phyloP scores from a whole-genome alignment of 1,140 invertebrate genomes.

The Drosophila lacteicornis region DNA sequence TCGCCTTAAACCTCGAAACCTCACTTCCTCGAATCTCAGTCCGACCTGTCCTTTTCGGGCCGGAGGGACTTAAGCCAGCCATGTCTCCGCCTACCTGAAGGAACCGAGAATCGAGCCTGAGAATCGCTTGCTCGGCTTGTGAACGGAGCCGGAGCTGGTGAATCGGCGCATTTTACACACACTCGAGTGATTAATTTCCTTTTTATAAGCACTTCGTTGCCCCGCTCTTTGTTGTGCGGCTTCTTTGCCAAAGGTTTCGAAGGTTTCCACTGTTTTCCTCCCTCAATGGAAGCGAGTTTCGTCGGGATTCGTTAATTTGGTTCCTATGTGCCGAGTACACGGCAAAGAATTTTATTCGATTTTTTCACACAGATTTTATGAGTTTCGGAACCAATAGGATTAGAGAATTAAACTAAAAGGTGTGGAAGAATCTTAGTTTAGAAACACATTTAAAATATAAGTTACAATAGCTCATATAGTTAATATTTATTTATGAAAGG shows the following conservation, averaged over 20 bases:
- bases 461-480: not conserved
- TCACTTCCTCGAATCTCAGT: slow-evolving; percentile 32
- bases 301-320: slow-evolving; percentile 23
- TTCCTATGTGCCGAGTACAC: slow-evolving; percentile 31
- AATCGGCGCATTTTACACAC: slow-evolving; percentile 49
- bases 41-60: slow-evolving; percentile 15
- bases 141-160: slow-evolving; percentile 17
- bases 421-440: not conserved
- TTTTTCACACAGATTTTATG: not conserved
- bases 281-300: slow-evolving; percentile 42
- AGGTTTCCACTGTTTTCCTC: slow-evolving; percentile 35
- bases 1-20: slow-evolving; percentile 12
- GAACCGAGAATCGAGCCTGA: slow-evolving; percentile 6
- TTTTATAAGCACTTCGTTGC: slow-evolving; percentile 71
- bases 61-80: slow-evolving; percentile 4
- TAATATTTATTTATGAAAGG: no score
- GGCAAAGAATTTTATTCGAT: slow-evolving; percentile 1
- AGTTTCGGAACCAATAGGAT: not conserved
- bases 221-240: slow-evolving; percentile 62
- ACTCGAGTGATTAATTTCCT: slow-evolving; percentile 80
- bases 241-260: slow-evolving; percentile 47
- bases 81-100: slow-evolving; percentile 28
- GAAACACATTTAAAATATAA: no score
- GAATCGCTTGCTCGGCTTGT: slow-evolving; percentile 13
- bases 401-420: no score